Evolutionary conservation across 2,113 vertebrate species (phyloP).

Genomic region (Acrocephalus arundinaceus): DNA sequence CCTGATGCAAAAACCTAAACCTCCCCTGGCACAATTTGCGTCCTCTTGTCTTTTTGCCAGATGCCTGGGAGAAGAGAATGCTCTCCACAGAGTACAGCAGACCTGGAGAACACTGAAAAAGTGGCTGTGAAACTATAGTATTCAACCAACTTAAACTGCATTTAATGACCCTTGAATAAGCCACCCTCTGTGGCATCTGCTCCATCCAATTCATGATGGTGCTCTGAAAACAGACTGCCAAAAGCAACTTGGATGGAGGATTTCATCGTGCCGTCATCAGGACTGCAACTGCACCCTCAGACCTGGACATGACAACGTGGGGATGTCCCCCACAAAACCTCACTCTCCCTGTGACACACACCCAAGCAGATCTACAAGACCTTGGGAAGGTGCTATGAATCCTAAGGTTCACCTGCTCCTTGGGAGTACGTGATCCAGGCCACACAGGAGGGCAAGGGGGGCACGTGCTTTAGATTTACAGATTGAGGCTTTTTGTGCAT

Average conservation of each 20-base stretch:
- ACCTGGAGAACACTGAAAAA: neutral
- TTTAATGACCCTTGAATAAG: neutral
- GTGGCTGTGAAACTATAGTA: neutral
- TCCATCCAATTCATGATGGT: neutral
- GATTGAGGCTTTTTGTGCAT: neutral
- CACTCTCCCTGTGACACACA: neutral
- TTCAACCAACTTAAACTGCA: neutral
- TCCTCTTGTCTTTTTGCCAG: neutral
- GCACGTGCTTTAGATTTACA: neutral
- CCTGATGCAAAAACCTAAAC: neutral
- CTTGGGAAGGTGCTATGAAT: neutral
- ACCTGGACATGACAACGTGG: fast-evolving
- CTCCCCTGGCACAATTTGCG: fast-evolving
- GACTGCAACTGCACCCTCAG: neutral
- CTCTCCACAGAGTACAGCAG: neutral
- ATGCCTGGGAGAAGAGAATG: neutral
- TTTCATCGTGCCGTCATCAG: neutral
- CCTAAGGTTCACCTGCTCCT: neutral
- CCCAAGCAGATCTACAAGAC: neutral
- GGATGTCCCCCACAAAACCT: neutral
- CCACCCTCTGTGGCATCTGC: neutral
- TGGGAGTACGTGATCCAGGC: neutral
- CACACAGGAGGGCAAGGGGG: neutral
- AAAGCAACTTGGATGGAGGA: neutral
- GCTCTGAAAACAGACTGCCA: neutral